These are phyloP conservation scores for Streptopelia turtur DNA, from an alignment of 2,797 vertebrate species.

Conservation along the genomic window DNA sequence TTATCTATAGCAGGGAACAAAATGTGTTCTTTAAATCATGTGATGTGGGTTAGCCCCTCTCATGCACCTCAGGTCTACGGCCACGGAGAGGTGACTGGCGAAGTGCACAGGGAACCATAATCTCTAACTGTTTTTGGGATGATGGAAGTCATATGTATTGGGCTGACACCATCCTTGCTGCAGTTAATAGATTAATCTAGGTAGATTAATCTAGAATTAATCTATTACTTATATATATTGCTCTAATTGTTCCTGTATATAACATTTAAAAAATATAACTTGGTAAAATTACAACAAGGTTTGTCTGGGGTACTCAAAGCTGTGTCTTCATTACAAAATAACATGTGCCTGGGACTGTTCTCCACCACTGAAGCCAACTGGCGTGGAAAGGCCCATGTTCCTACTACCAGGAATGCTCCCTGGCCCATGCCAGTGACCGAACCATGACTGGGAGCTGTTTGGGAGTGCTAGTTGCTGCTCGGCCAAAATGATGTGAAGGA, in stretches of 20 bases:
- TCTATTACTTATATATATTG: background rate
- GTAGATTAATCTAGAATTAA: background rate
- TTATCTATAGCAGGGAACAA: background rate
- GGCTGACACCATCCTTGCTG: background rate
- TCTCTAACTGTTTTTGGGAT: background rate
- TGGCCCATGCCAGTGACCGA: background rate
- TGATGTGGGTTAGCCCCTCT: background rate
- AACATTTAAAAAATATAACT: background rate
- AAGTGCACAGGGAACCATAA: fast-evolving
- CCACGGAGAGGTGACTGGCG: background rate
- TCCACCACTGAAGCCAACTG: background rate
- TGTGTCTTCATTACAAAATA: background rate
- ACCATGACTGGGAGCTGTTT: background rate
- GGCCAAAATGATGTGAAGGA: slow-evolving; percentile 43
- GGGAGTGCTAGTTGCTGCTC: background rate
- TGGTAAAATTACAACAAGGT: background rate
- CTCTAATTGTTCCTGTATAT: background rate
- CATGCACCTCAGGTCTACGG: background rate
- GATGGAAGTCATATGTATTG: background rate
- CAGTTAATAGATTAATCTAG: background rate
- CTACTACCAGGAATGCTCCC: slow-evolving; percentile 24
- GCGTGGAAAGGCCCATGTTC: slow-evolving; percentile 15
- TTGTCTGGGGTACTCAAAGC: background rate
- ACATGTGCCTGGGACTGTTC: background rate
- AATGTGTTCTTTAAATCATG: background rate